Conservation (phyloP, 2,888 invertebrate genomes). For the Chymomyza caudatula region DNA sequence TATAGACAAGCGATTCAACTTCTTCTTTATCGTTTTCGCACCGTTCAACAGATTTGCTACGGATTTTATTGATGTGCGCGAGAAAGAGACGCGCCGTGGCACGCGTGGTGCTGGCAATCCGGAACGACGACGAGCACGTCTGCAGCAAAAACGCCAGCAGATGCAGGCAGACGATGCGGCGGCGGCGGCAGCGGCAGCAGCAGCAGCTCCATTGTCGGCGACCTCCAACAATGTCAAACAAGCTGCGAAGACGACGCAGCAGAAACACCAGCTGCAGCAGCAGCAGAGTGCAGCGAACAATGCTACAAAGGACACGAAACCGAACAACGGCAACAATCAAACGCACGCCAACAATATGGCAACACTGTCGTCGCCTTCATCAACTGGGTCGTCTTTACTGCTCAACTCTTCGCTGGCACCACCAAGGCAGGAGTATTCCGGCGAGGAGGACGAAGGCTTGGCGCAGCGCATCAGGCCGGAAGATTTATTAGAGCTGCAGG, state of each 20-base stretch:
- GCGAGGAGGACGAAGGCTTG: conserved; percentile 28
- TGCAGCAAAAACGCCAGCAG: conserved; percentile 50
- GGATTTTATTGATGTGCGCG: conserved; percentile 95
- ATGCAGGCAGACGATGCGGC: conserved; percentile 59
- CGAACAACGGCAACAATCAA: conserved; percentile 13
- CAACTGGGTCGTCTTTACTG: conserved; percentile 19
- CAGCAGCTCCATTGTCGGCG: conserved; percentile 23
- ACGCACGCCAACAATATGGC: conserved; percentile 7
- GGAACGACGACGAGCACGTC: conserved; percentile 53
- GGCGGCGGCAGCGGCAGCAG: conserved; percentile 26
- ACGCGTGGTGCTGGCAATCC: conserved; percentile 82
- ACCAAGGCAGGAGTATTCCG: conserved; percentile 39
- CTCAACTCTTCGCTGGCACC: conserved; percentile 45
- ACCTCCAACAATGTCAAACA: conserved; percentile 41
- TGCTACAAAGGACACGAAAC: conserved; percentile 6
- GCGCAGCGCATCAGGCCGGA: conserved; percentile 72
- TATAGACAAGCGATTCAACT: background rate
- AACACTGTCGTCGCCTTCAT: conserved; percentile 17
- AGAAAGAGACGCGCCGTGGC: conserved; percentile 91
- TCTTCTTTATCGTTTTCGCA: conserved; percentile 1
- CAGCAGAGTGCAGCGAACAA: conserved; percentile 19
- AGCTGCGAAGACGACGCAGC: conserved; percentile 26
- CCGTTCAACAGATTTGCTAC: conserved; percentile 87
- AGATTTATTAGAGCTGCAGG: conserved; percentile 77
- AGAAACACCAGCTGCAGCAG: conserved; percentile 8